A percentile compares a stretch with the other conserved stretches of the same genome.
These are phyloP conservation scores for Archivesica marissinica DNA, from an alignment of 1,140 invertebrate species.

Conservation along the genomic window DNA sequence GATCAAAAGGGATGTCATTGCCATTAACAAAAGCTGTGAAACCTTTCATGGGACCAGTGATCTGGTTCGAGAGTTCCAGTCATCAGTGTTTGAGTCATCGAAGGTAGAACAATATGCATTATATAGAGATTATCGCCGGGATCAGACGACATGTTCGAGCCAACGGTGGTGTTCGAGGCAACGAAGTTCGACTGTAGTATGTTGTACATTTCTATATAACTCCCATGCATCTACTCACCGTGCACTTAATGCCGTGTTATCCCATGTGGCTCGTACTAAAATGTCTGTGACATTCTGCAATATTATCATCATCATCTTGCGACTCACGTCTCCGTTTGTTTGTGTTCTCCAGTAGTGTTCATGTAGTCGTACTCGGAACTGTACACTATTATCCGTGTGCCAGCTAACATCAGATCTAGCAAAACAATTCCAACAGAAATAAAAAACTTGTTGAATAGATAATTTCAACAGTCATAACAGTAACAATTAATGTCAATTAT, in stretches of 20 bases:
- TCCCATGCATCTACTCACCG: slow-evolving; percentile 74
- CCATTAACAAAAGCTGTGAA: too few species aligned
- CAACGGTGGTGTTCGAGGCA: too few species aligned
- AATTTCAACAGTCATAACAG: neutral
- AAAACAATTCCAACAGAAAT: neutral
- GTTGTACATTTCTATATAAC: too few species aligned
- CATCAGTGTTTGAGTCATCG: too few species aligned
- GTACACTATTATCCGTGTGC: slow-evolving; percentile 6
- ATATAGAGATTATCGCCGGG: too few species aligned
- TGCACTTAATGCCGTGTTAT: slow-evolving; percentile 70
- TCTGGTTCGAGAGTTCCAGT: too few species aligned
- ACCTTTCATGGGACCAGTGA: too few species aligned
- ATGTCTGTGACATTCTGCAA: slow-evolving; percentile 93
- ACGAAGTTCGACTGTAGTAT: too few species aligned
- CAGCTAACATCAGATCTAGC: slow-evolving; percentile 35
- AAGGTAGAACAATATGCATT: too few species aligned
- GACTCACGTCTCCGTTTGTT: slow-evolving; percentile 85
- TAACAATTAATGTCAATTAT: too few species aligned
- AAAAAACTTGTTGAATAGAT: neutral
- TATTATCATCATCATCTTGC: slow-evolving; percentile 94
- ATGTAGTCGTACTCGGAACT: slow-evolving; percentile 84
- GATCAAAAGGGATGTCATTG: too few species aligned
- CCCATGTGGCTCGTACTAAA: slow-evolving; percentile 87
- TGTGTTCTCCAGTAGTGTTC: slow-evolving; percentile 83
- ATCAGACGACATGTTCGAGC: too few species aligned